Conservation (phyloP, 1,140 invertebrate species). For the Coelopa frigida region DNA sequence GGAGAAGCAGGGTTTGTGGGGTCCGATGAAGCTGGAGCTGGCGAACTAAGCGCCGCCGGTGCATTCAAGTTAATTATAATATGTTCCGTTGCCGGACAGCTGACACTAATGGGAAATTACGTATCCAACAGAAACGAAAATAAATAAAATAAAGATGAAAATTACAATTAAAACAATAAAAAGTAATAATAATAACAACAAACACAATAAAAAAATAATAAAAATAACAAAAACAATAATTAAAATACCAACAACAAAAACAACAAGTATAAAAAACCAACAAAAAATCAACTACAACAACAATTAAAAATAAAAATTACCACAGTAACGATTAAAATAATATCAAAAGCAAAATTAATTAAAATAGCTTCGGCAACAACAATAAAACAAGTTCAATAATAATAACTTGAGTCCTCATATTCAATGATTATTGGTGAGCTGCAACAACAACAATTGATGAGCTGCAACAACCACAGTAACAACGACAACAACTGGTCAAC, state of each 20-base stretch:
- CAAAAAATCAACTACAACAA: constrained; percentile 4
- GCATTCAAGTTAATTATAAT: constrained; percentile 45
- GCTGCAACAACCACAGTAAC: constrained; percentile 6
- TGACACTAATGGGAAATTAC: constrained; percentile 11
- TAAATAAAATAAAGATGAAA: too few relatives aligned
- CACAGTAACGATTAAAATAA: constrained; percentile 4
- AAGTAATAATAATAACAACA: constrained; percentile 3
- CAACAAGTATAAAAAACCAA: too few relatives aligned
- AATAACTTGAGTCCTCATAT: constrained; percentile 5
- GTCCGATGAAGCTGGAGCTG: background rate
- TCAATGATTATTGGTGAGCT: constrained; percentile 4
- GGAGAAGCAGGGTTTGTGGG: background rate
- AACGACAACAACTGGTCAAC: constrained; percentile 10
- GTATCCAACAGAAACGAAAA: constrained; percentile 3
- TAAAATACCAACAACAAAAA: constrained; percentile 3
- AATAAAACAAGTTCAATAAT: background rate
- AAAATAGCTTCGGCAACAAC: background rate
- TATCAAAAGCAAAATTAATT: too few relatives aligned
- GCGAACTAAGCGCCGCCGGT: constrained; percentile 25
- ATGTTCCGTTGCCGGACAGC: constrained; percentile 27
- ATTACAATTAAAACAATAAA: too few relatives aligned
- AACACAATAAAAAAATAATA: background rate
- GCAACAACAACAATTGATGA: constrained; percentile 1
- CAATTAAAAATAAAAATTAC: too few relatives aligned
- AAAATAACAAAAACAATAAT: too few relatives aligned